Evolutionary conservation across 2,113 vertebrate species (phyloP), one percentile per base, ranked within the genome.

Genomic region (Atherinomorus stipes): DNA sequence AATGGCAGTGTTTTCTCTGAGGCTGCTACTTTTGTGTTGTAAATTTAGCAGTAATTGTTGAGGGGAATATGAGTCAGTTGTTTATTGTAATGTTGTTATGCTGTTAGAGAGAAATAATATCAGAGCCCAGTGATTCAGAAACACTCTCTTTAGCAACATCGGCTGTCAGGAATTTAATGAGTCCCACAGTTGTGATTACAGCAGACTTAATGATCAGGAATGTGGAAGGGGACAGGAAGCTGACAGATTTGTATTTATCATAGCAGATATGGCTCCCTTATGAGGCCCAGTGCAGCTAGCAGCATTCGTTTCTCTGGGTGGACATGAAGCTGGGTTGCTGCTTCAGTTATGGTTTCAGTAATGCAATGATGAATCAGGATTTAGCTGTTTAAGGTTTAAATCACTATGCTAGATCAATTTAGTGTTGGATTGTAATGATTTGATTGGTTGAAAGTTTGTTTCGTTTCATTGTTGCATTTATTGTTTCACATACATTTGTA

Each of bases 111-210:
- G 80, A 76, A 90, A 88, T 87, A 87, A 90, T 86, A 84, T 86
- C 74, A 74, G 79, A 81, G 82, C 73, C 78, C 90, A 89, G 76
- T 88, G 90, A 86, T 85, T 88, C 87, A 88, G 84, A 91, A 87
- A 88, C 64, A 31, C 71, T 85, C 64, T 83, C 81, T 88, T 85
- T 80, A 91, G 86, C 75, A 1, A 74, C 73, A 64, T 70, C 74
- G 72, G 79, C 67, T 85, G 85, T 85, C 87, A 84, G 78, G 77
- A 88, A 89, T 90, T 90, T 90, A 90, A 91, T 88, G 90, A 90
- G 87, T 90, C 87, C 90, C 87, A 76, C 74, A 81, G 90, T 91
- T 88, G 81, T 88, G 83, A 91, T 89, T 91, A 85, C 83, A 88
- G 78, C 83, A 50, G 79, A 80, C 74, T 80, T 91, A 87, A 88